phyloP scores from a whole-genome alignment of 2,888 invertebrate species.

The Epinotia ramella region DNA sequence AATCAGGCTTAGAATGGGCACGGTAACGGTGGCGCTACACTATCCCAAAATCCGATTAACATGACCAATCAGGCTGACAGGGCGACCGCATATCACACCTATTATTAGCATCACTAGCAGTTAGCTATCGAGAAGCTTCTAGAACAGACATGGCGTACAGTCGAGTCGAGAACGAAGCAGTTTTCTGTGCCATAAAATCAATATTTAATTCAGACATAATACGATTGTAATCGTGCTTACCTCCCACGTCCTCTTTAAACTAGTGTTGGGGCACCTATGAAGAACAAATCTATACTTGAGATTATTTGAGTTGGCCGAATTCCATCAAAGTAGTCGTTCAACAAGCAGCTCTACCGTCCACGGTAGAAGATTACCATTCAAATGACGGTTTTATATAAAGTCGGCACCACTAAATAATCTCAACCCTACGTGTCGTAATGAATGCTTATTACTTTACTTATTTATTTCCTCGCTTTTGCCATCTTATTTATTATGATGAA shows the following conservation, averaged over 20 bases:
- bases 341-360: too few species aligned
- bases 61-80: background rate
- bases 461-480: conserved; percentile 42
- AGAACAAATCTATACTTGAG: conserved; percentile 21
- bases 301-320: too few species aligned
- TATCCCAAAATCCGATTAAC: background rate
- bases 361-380: too few species aligned
- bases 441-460: conserved; percentile 24
- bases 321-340: too few species aligned
- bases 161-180: conserved; percentile 46
- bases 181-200: conserved; percentile 68
- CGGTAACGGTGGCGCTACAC: background rate
- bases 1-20: background rate
- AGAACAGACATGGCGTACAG: conserved; percentile 19
- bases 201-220: conserved; percentile 29
- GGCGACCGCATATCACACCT: background rate
- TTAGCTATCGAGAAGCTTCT: conserved; percentile 31
- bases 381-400: too few species aligned
- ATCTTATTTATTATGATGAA: conserved; percentile 43
- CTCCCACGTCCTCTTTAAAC: conserved; percentile 29
- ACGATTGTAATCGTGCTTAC: conserved; percentile 5
- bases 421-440: conserved; percentile 12
- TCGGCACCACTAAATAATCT: too few species aligned
- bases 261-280: conserved; percentile 38
- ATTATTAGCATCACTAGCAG: conserved; percentile 19